These are phyloP conservation scores for Blennius ocellaris DNA, from an alignment of 2,113 vertebrate genomes.

Conservation along the genomic window DNA sequence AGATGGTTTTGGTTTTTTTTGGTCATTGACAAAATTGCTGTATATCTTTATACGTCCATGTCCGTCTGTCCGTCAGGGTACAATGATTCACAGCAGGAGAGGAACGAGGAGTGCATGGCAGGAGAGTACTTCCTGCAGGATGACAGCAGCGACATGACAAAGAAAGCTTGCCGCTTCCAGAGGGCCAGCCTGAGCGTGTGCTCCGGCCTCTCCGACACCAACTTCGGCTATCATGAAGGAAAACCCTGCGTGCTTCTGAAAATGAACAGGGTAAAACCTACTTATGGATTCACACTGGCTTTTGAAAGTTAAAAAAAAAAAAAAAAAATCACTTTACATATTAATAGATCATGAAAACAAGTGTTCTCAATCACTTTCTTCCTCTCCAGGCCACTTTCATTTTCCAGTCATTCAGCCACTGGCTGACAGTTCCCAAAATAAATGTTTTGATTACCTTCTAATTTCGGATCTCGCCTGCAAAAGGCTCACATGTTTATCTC, in stretches of 20 bases:
- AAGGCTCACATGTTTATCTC: slow-evolving; percentile 4
- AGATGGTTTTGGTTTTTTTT: neutral
- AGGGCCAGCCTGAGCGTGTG: slow-evolving; percentile 84
- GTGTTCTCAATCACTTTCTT: neutral
- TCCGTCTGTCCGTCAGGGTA: slow-evolving; percentile 82
- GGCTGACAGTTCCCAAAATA: slow-evolving; percentile 25
- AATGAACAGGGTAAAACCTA: slow-evolving; percentile 92
- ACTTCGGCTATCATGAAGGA: slow-evolving; percentile 90
- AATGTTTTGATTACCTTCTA: slow-evolving; percentile 2
- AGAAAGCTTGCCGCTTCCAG: slow-evolving; percentile 89
- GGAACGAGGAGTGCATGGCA: slow-evolving; percentile 80
- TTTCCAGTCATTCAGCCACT: neutral
- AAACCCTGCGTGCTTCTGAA: slow-evolving; percentile 93
- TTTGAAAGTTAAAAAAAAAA: no score
- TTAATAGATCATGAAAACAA: neutral
- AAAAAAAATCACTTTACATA: neutral
- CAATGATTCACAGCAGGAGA: slow-evolving; percentile 85
- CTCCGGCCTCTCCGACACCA: slow-evolving; percentile 86
- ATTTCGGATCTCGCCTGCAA: neutral
- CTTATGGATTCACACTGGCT: neutral
- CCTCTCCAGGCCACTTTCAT: neutral
- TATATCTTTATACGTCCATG: neutral
- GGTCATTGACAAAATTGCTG: neutral
- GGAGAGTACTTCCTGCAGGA: slow-evolving; percentile 85
- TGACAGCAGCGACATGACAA: slow-evolving; percentile 32